Evolutionary conservation across 2,113 vertebrate species (phyloP).

Genomic region (Gymnogyps californianus): DNA sequence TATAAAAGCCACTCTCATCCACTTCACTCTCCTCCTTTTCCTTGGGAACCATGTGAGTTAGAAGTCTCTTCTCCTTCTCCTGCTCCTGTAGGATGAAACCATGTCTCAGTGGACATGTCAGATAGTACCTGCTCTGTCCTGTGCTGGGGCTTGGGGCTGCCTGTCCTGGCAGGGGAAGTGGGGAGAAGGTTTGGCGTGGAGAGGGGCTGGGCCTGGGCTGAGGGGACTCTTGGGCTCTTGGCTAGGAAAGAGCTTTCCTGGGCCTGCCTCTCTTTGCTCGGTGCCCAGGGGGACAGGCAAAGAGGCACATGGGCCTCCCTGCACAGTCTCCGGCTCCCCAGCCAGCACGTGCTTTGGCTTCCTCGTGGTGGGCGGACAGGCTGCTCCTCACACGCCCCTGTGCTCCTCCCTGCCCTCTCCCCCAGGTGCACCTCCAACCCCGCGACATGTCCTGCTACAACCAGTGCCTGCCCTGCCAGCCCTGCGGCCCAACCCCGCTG

Average conservation of each 20-base stretch:
- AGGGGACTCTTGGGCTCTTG: neutral
- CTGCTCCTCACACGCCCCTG: neutral
- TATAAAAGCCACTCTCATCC: neutral
- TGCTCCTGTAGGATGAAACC: neutral
- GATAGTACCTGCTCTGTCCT: neutral
- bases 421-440: neutral
- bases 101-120: neutral
- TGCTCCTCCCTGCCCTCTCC: neutral
- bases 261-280: too few species aligned
- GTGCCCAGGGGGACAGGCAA: too few species aligned
- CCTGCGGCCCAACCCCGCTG: neutral
- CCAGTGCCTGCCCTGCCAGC: neutral
- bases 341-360: too few species aligned
- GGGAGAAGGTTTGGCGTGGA: neutral
- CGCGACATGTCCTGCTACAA: neutral
- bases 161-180: neutral
- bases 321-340: neutral
- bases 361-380: neutral
- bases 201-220: neutral
- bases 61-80: neutral
- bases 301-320: too few species aligned
- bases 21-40: neutral
- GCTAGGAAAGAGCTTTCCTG: too few species aligned
- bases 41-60: neutral
- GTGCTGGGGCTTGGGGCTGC: neutral